Base-by-base conservation (phyloP, 1,140 invertebrate species). In the Berghia stephanieae region DNA sequence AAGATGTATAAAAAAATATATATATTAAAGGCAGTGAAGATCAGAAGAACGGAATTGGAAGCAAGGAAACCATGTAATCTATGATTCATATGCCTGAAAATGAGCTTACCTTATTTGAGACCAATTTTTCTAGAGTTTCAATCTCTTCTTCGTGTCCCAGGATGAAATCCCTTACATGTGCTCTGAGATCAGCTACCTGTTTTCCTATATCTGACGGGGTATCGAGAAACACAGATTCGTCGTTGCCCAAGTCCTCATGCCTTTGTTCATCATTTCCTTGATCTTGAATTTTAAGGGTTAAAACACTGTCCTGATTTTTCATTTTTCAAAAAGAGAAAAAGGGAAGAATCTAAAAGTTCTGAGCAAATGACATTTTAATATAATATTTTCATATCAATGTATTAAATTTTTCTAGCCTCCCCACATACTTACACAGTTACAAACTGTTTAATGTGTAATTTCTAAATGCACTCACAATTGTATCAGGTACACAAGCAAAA, bases 81-180 rank as follows among this genome's bases (percentile, higher is more conserved):
- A n/a, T n/a, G n/a, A n/a, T n/a, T n/a, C n/a, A n/a, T n/a, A n/a
- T n/a, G n/a, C n/a, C n/a, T n/a, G n/a, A n/a, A n/a, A n/a, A n/a
- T n/a, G n/a, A n/a, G n/a, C n/a, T n/a, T n/a, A 73, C 70, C 70
- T 73, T 73, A 55, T 40, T 55, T 8, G 57, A 55, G 18, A 73
- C 21, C 16, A 73, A 18, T 8, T 73, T 24, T 18, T 73, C 70
- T 49, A 73, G 34, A 1, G 31, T 52, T n/a, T 73, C 70, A 55
- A 73, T 73, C 13, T 55, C 31, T 21, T 34, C 10, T 27, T 73
- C 70, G 57, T 73, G 70, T 16, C 57, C 31, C 3, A 73, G 49
- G 6, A 73, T 73, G 36, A 57, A 34, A 4, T 73, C 70, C 27
- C 70, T 55, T 18, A 73, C 16, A 18, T 52, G 24, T 21, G 70